phyloP scores from a whole-genome alignment of 2,888 invertebrate genomes.

The Chloroclysta siterata region DNA sequence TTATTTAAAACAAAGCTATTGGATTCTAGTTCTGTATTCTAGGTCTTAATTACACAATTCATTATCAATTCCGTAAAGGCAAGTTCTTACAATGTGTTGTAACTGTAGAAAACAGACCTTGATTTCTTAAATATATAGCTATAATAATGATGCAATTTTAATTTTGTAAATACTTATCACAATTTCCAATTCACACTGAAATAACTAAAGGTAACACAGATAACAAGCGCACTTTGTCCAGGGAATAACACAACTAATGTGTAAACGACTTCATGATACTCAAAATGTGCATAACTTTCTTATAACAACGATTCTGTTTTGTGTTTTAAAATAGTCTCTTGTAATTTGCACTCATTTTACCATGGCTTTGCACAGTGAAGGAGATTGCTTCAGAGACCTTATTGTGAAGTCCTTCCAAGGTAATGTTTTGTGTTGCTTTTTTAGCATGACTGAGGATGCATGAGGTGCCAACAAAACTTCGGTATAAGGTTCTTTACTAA shows the following conservation, averaged over 20 bases:
- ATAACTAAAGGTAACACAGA: conserved; percentile 42
- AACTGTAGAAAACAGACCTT: conserved; percentile 26
- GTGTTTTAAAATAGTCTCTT: conserved; percentile 53
- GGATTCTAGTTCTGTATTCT: conserved; percentile 30
- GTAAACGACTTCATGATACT: conserved; percentile 41
- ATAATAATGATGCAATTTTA: conserved; percentile 12
- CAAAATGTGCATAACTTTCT: conserved; percentile 42
- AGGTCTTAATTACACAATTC: conserved; percentile 11
- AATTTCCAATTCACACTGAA: conserved; percentile 43
- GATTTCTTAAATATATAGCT: conserved; percentile 23
- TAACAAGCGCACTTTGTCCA: conserved; percentile 44
- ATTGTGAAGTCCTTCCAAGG: conserved; percentile 72
- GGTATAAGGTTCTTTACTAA: conserved; percentile 32
- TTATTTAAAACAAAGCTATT: conserved; percentile 25
- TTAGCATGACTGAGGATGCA: conserved; percentile 69
- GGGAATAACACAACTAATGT: conserved; percentile 67
- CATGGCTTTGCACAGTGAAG: conserved; percentile 80
- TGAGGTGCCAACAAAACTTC: conserved; percentile 53
- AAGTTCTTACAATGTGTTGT: conserved; percentile 8
- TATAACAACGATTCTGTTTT: conserved; percentile 43
- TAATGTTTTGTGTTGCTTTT: conserved; percentile 81
- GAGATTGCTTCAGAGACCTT: conserved; percentile 74
- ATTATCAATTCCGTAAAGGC: conserved; percentile 3
- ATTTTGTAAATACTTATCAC: conserved; percentile 31
- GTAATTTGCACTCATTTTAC: conserved; percentile 71